Conservation (phyloP, 30 jellyfish, hydroid and myxozoan species). For the Nemopilema nomurai region DNA sequence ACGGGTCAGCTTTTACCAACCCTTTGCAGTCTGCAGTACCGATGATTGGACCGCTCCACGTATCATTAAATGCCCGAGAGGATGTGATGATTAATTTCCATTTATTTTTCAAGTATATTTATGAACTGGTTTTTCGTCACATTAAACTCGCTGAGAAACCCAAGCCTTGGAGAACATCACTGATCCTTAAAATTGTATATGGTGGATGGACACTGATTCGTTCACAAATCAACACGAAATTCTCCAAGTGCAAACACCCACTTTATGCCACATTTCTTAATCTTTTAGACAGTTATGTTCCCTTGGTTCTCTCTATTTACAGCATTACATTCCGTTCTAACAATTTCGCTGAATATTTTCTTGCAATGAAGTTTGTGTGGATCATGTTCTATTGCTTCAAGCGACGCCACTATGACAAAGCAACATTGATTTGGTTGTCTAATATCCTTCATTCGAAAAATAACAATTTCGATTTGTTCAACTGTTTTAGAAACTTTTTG, state of each 20-base stretch:
- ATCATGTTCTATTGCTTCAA: conserved; percentile 18
- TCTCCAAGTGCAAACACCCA: conserved; percentile 8
- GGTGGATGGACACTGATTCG: conserved; percentile 21
- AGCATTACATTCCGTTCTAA: neutral
- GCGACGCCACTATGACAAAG: conserved; percentile 30
- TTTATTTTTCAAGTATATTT: neutral
- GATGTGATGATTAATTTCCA: conserved; percentile 12
- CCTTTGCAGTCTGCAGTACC: conserved; percentile 20
- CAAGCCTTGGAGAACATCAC: conserved; percentile 24
- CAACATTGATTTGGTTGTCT: conserved; percentile 16
- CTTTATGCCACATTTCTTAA: conserved; percentile 9
- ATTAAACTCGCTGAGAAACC: conserved; percentile 20
- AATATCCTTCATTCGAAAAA: conserved; percentile 1
- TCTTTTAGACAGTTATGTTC: conserved; percentile 10
- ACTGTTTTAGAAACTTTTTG: conserved; percentile 1
- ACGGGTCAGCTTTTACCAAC: neutral
- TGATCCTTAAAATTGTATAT: neutral
- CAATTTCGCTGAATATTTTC: conserved; percentile 4
- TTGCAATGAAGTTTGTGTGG: conserved; percentile 1
- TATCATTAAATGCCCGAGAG: conserved; percentile 8
- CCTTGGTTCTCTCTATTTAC: conserved; percentile 26
- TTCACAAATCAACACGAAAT: neutral
- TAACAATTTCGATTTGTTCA: neutral
- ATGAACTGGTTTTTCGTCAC: neutral
- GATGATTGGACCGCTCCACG: conserved; percentile 15